Evolutionary conservation across 2,797 vertebrate species (phyloP), one percentile per base, ranked within the genome.

Genomic region (Anguilla obscura): DNA sequence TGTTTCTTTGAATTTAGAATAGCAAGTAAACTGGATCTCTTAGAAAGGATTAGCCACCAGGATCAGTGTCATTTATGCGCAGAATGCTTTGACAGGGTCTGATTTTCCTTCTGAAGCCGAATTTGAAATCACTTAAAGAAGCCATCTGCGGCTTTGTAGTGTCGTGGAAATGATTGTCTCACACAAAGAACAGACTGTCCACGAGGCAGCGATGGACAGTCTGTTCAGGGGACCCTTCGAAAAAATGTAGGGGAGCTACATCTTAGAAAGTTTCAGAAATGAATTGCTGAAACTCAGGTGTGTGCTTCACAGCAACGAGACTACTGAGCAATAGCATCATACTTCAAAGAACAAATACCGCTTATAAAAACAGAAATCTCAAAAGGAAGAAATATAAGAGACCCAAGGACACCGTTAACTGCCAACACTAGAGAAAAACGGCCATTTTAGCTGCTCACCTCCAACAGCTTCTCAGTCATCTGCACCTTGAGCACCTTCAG

Each of bases 391-490:
- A 76, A 76, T 84, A 45, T 89, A 45, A 85, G 24, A 63, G 16
- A 36, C 40, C 18, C 36, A 21, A 18, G 36, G 2, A 14, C 5
- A 3, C n/a, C 1, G 33, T 71, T 71, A 9, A 1, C 27, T 16
- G 33, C 16, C 45, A 82, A 50, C 79, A 10, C 16, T 48, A 48
- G 14, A 6, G 24, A 48, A 79, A 36, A 76, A 36, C 18, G 30
- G 21, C 36, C 1, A 5, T 84, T 90, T 71, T 87, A 52, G 24
- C 83, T 33, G 45, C 60, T 90, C 92, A 96, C 95, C 94, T 96
- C 93, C n/a, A 93, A 91, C 87, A 96, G 89, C 91, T 92, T 95
- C 87, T 89, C 87, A 74, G 90, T 95, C 92, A 96, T 94, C 91
- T 94, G 94, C 88, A 87, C 88, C 76, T 95, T 96, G 86, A 94